Evolutionary conservation across 1,140 invertebrate species (phyloP), one percentile per base, ranked within the genome.

Genomic region (Macrobrachium nipponense): DNA sequence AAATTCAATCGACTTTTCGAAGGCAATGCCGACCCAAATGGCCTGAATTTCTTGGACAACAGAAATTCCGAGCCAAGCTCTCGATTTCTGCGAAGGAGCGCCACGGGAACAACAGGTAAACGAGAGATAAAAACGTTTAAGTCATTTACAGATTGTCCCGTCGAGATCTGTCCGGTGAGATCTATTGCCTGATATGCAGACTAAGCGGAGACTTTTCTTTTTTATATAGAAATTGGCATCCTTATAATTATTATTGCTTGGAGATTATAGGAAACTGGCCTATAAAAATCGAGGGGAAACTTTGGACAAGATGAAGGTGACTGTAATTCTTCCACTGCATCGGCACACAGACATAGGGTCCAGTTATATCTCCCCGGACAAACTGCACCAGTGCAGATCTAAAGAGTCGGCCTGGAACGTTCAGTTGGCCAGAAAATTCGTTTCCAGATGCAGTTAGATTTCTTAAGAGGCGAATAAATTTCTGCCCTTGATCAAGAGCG

Each of bases 281-380:
- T 43, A 27, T 51, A 51, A 76, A 20, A 20, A 43, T 12, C 59
- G 15, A 8, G 7, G 10, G 27, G 59, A 58, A 51, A 51, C 43
- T 27, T 76, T 51, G 59, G 44, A 51, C 18, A 43, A 58, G 11
- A 18, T 44, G 43, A 51, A 51, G 51, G 12, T 51, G 12, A 51
- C 27, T 36, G 5, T 51, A 51, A 3, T 51, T 15, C 15, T 68
- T 44, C 62, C 18, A 20, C 20, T 51, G 36, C 66, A 66, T 66
- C 82, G 77, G 61, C 73, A 77, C 60, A 23, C 61, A 78, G 75
- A 58, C 82, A 84, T 78, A 84, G 82, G 82, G 82, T 84, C 82
- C 82, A 84, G 82, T 84, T 17, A 6, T 75, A 61, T 77, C 82
- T 84, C 59, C 59, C 44, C 76, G 82, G 77, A 84, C 82, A 36